Evolutionary conservation across 2,113 vertebrate genomes (phyloP).

Genomic region (Nothocercus julius): DNA sequence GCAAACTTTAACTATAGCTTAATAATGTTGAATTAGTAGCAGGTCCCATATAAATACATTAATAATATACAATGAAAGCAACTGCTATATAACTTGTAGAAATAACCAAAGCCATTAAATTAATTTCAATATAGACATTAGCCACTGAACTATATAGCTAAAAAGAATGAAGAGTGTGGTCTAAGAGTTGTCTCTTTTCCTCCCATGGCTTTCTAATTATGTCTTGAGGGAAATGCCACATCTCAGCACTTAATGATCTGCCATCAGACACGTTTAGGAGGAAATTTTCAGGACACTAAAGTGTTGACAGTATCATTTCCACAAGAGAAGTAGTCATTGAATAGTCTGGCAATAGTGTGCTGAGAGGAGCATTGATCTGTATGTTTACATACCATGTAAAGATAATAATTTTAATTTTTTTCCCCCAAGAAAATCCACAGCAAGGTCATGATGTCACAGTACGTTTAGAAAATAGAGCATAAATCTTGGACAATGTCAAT

Average conservation of each 20-base stretch:
- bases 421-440: background rate
- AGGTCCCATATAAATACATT: conserved; percentile 57
- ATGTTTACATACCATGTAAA: conserved; percentile 21
- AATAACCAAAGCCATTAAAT: conserved; percentile 67
- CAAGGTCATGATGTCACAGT: background rate
- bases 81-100: conserved; percentile 60
- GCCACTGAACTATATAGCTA: conserved; percentile 54
- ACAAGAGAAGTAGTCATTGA: conserved; percentile 15
- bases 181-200: conserved; percentile 58
- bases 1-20: conserved; percentile 44
- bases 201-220: conserved; percentile 62
- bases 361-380: background rate
- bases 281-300: conserved; percentile 46
- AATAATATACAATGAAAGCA: conserved; percentile 59
- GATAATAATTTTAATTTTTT: background rate
- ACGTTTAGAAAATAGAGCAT: conserved; percentile 19
- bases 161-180: conserved; percentile 59
- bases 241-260: conserved; percentile 65
- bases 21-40: conserved; percentile 56
- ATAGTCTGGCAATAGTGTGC: background rate
- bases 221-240: conserved; percentile 63
- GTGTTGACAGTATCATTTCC: conserved; percentile 39
- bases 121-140: conserved; percentile 64
- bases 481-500: background rate
- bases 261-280: conserved; percentile 62